Conservation (phyloP, 92 coral and sea anemone genomes). For the Nematostella vectensis region DNA sequence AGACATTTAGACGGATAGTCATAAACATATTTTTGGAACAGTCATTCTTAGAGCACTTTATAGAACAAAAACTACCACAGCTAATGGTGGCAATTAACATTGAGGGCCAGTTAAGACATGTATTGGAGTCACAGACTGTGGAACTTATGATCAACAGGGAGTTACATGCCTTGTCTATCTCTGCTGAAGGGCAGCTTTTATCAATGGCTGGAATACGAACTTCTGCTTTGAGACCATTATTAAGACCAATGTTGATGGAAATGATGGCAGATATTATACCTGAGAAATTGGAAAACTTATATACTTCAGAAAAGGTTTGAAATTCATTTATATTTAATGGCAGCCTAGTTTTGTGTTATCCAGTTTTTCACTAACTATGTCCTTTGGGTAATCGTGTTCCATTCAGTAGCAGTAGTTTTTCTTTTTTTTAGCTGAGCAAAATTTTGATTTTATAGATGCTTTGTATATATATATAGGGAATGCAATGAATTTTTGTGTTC, state of each 20-base stretch:
- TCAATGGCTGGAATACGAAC: conserved; percentile 38
- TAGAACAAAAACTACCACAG: conserved; percentile 51
- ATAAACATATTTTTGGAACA: conserved; percentile 47
- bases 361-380: too few relatives aligned
- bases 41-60: conserved; percentile 56
- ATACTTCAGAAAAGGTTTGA: conserved; percentile 48
- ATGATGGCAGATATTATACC: conserved; percentile 51
- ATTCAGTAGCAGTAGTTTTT: too few relatives aligned
- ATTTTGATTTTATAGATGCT: too few relatives aligned
- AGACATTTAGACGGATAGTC: conserved; percentile 47
- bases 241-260: conserved; percentile 61
- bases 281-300: conserved; percentile 31
- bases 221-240: conserved; percentile 35
- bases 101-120: conserved; percentile 60
- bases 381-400: too few relatives aligned
- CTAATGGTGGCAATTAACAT: conserved; percentile 56
- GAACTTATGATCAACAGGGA: conserved; percentile 59
- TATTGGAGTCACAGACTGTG: conserved; percentile 58
- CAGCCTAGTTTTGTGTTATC: too few relatives aligned
- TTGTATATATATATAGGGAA: too few relatives aligned
- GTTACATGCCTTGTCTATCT: conserved; percentile 37
- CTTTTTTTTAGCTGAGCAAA: too few relatives aligned
- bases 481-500: too few relatives aligned
- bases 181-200: conserved; percentile 76
- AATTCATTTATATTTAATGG: not conserved